Base-by-base conservation (phyloP, 2,797 vertebrate genomes). In the Eulemur mongoz region DNA sequence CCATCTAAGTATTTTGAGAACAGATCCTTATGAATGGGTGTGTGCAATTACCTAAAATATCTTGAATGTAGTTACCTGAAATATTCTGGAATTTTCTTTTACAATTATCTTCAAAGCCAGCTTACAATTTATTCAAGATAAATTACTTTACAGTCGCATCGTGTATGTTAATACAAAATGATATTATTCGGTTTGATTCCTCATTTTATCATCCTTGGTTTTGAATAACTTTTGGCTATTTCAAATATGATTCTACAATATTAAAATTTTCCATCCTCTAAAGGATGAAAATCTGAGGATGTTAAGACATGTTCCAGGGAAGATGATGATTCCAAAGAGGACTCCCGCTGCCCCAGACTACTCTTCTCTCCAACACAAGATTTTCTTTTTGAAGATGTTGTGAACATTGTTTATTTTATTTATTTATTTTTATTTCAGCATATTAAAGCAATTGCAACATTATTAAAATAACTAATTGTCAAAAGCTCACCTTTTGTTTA, bases 11-110 rank as follows among this genome's bases (percentile, higher is more conserved):
- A 92, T 73, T 89, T 83, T 38, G 4, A 65, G 59, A 59, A 93
- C n/a, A 38, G 30, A 92, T 38, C 23, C 23, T 90, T 81, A 25
- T 83, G 38, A 75, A 70, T 54, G 11, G 38, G 25, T 57, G 10
- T 70, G 25, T 93, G 20, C 13, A 81, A 15, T 85, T 81, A 78
- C 25, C 18, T 54, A n/a, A 91, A 79, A 40, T 82, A 43, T 87
- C 25, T 48, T 54, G 43, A 63, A 22, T 54, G 63, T 4, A 89
- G 25, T 76, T 85, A 79, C 11, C 22, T 27, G n/a, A 57, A 86
- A 45, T 88, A 81, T 78, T 87, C 85, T 81, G 18, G 61, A 81
- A 72, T 96, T 87, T 48, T 88, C 40, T 61, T 94, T 73, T 67
- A 38, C 30, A 59, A 9, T 52, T 91, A 38, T 94, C 25, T 87